Evolutionary conservation across 2,113 vertebrate genomes (phyloP), one percentile per base, ranked within the genome.

Genomic region (Dolichotis patagonum): DNA sequence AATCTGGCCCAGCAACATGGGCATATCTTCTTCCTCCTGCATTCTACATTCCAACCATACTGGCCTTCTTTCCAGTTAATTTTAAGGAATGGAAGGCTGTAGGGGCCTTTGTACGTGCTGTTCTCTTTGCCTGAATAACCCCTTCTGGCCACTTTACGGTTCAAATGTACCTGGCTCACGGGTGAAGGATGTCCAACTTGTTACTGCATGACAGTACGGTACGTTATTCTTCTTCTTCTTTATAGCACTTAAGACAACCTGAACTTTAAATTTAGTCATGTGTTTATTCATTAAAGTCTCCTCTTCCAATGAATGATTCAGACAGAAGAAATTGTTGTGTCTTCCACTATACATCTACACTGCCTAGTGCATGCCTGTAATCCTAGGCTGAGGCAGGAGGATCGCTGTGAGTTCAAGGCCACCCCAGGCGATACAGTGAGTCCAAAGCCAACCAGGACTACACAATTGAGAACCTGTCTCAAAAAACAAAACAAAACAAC

Each of bases 51-150:
- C 65, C 43, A 62, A 63, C 12, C 73, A 94, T n/a, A 75, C n/a
- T 86, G n/a, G 19, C 35, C 54, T 84, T 58, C 54, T 89, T 96
- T 85, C 56, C 38, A 82, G 52, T 46, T 95, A 60, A 41, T 89
- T 82, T 89, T 84, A 89, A 95, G 94, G 87, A 95, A 90, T 0
- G 86, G 52, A 89, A 91, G 41, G n/a, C 46, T 84, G 92, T 91
- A 62, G 73, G 67, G 32, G 85, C 28, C 30, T 95, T 75, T 86
- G 90, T 82, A 92, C 52, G 75, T 85, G 43, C 46, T 88, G 52
- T 73, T 97, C 73, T 96, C 65, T 91, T 96, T 26, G 62, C 69
- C 63, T 96, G 82, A 35, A 88, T 90, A 95, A 85, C 38, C 96
- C 46, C 90, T 83, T 56, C 38, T 91, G 41, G 52, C 83, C 24